Base-by-base conservation (phyloP, 2,888 invertebrate species). In the Eupithecia insigniata region DNA sequence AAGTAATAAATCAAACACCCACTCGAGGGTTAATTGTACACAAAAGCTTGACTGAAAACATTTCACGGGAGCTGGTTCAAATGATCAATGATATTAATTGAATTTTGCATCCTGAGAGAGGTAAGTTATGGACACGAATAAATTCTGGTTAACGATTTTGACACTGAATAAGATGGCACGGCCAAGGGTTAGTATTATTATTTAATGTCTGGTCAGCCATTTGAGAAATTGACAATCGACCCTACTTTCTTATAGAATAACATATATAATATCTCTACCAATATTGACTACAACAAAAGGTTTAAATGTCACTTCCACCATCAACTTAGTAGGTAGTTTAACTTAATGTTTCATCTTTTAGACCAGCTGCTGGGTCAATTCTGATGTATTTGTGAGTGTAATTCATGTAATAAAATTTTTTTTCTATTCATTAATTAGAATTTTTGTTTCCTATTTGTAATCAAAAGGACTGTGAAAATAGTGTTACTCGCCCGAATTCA, bases 21-120 rank as follows among this genome's bases (percentile, higher is more conserved):
- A 65, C 65, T 74, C 69, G 60, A 14, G 66, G 51, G 70, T 72
- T 71, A 71, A 72, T 74, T 74, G 60, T 74, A 69, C 67, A 70
- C 69, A 76, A 76, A 76, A 66, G 66, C 34, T 60, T 72, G 69
- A 71, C 68, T 70, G 71, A 73, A 70, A 66, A 55, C 55, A 71
- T 74, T 76, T 73, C 72, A 70, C 73, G 65, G 67, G 26, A 51
- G 60, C 26, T 70, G 66, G 28, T 46, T 67, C 67, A 55, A 61
- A 65, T 74, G 67, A 76, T 74, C 78, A 76, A 76, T 76, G 73
- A 71, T 67, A 73, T 72, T 71, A 74, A 77, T 77, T 74, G 74
- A 76, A 73, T 70, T 46, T 69, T 55, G 34, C 22, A 39, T 10
- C 18, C 61, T 26, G n/a, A 16, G 8, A 64, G 36, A 64, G 26